phyloP scores from a whole-genome alignment of 2,888 invertebrate genomes.

The Hirtodrosophila duncani region DNA sequence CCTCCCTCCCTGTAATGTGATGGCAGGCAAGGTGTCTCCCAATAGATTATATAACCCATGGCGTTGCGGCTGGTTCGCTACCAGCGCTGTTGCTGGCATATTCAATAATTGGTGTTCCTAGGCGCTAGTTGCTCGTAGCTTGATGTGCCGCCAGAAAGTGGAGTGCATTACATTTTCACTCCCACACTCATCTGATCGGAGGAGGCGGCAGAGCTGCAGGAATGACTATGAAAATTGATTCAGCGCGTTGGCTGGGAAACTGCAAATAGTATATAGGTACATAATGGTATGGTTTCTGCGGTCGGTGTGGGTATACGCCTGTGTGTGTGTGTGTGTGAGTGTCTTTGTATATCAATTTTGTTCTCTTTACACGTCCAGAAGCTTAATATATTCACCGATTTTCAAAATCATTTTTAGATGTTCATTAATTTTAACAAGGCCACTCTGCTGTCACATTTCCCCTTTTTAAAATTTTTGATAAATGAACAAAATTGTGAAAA shows the following conservation, averaged over 20 bases:
- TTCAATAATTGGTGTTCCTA: constrained; percentile 55
- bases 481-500: too few relatives aligned
- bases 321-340: too few relatives aligned
- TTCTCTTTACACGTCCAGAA: too few relatives aligned
- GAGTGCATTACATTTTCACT: constrained; percentile 57
- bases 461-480: too few relatives aligned
- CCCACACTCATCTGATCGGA: constrained; percentile 31
- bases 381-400: too few relatives aligned
- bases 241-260: constrained; percentile 13
- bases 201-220: constrained; percentile 36
- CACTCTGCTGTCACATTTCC: too few relatives aligned
- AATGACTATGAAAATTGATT: constrained; percentile 58
- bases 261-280: neutral
- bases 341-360: too few relatives aligned
- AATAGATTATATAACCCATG: constrained; percentile 41
- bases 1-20: constrained; percentile 16
- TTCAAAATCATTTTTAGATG: too few relatives aligned
- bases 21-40: constrained; percentile 37
- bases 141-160: constrained; percentile 46
- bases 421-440: too few relatives aligned
- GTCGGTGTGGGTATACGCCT: too few relatives aligned
- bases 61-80: neutral
- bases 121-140: constrained; percentile 28
- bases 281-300: constrained; percentile 5
- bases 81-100: constrained; percentile 42